Evolutionary conservation across 1,140 invertebrate species (phyloP), one percentile per base, ranked within the genome.

Genomic region (Drosophila kikkawai): DNA sequence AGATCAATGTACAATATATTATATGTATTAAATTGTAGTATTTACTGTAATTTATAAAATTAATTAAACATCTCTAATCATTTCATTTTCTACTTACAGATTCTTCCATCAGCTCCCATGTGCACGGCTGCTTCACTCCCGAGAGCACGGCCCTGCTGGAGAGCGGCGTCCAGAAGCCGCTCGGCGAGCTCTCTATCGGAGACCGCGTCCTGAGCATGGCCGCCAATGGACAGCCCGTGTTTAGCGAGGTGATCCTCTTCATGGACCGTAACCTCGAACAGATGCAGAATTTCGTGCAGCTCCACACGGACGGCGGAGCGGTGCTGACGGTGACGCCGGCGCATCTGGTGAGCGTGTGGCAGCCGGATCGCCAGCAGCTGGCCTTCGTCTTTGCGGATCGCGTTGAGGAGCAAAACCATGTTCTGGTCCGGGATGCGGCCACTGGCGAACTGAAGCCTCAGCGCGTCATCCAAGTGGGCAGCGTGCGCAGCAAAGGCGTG

Each of bases 221-320:
- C 76, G 70, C 93, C 19, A 93, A 94, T 4, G 96, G 96, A 5
- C 93, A 95, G 50, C 90, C 97, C 6, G 94, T 95, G 12, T 99
- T 95, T 94, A 97, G 96, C 92, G 96, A 97, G 91, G 97, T 98
- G n/a, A 94, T 98, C 55, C 94, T 97, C 50, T 99, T 99, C 93
- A 95, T 99, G 80, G 98, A 99, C 91, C 94, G 96, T 65, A 95
- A 97, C 79, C 93, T 95, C 1, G 93, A 94, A 7, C 94, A 95
- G 57, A 94, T 93, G 42, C 94, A 96, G 34, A 94, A 95, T 68
- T 99, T 97, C 91, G 93, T 98, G 4, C 93, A 94, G 50, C 83
- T 99, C 11, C 93, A 94, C 17, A 96, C 97, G 0, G 94, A 95
- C 36, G 95, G 95, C 0, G 96, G 96, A 3, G 94, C 93, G 11